phyloP scores from a whole-genome alignment of 2,113 vertebrate genomes.

The Natator depressus region DNA sequence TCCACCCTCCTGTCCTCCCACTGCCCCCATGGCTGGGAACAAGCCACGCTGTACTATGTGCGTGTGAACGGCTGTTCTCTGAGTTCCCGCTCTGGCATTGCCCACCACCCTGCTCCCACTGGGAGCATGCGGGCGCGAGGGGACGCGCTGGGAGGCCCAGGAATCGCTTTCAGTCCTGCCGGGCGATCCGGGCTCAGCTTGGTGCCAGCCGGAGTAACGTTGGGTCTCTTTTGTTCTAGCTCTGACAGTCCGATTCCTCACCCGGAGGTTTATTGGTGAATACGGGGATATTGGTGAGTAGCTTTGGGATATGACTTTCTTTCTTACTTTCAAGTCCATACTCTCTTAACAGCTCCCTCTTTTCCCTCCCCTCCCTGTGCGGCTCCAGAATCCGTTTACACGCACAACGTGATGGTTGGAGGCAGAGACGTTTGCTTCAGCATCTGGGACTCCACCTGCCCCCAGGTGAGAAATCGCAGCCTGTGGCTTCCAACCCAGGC shows the following conservation, averaged over 20 bases:
- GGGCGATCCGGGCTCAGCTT: neutral
- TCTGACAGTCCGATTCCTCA: slow-evolving; percentile 82
- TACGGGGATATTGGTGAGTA: slow-evolving; percentile 83
- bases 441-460: slow-evolving; percentile 82
- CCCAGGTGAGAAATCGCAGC: slow-evolving; percentile 67
- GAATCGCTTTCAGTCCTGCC: neutral
- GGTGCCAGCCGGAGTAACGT: neutral
- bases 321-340: too few species aligned
- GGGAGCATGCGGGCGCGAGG: neutral
- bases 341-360: neutral
- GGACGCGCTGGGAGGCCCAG: neutral
- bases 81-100: neutral
- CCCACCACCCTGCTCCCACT: neutral
- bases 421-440: slow-evolving; percentile 77
- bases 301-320: too few species aligned
- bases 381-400: slow-evolving; percentile 82
- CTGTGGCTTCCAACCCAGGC: neutral
- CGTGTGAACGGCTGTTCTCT: neutral
- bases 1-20: too few species aligned
- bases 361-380: neutral
- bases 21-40: too few species aligned
- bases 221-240: slow-evolving; percentile 57
- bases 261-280: slow-evolving; percentile 85
- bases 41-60: neutral
- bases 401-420: slow-evolving; percentile 74